Conservation (phyloP, 2,797 vertebrate species). For the Sebastes minor region DNA sequence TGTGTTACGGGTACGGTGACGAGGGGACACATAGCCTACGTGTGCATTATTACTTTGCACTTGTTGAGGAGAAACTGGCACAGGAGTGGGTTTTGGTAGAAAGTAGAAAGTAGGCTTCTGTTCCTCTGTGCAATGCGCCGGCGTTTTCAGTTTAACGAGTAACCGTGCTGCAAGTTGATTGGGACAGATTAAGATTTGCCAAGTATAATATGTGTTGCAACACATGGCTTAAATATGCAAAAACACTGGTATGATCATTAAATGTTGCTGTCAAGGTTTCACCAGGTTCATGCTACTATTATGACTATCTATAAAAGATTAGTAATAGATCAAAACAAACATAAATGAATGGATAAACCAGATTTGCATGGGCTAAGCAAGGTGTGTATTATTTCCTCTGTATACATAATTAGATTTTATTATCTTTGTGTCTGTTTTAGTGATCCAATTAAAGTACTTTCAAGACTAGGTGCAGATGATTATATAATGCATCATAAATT, state of each 20-base stretch:
- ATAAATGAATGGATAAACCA: neutral
- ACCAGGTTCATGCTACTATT: neutral
- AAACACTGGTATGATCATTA: neutral
- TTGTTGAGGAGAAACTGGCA: too few relatives aligned
- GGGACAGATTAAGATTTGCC: neutral
- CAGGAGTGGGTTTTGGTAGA: too few relatives aligned
- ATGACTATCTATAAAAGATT: neutral
- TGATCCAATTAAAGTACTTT: neutral
- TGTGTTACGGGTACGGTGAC: too few relatives aligned
- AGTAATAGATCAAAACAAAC: neutral
- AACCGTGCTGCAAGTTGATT: too few relatives aligned
- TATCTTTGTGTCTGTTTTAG: neutral
- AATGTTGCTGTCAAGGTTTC: neutral
- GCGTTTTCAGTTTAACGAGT: too few relatives aligned
- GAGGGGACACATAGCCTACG: too few relatives aligned
- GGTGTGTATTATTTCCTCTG: neutral
- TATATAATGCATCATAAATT: neutral
- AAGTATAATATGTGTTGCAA: neutral
- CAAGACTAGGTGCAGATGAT: neutral
- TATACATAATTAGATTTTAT: neutral
- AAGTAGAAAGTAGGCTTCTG: too few relatives aligned
- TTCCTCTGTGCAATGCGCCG: too few relatives aligned
- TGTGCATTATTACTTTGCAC: too few relatives aligned
- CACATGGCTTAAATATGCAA: neutral
- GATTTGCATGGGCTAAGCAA: neutral